phyloP scores from a whole-genome alignment of 2,797 vertebrate species.

The Zenarchopterus dispar region DNA sequence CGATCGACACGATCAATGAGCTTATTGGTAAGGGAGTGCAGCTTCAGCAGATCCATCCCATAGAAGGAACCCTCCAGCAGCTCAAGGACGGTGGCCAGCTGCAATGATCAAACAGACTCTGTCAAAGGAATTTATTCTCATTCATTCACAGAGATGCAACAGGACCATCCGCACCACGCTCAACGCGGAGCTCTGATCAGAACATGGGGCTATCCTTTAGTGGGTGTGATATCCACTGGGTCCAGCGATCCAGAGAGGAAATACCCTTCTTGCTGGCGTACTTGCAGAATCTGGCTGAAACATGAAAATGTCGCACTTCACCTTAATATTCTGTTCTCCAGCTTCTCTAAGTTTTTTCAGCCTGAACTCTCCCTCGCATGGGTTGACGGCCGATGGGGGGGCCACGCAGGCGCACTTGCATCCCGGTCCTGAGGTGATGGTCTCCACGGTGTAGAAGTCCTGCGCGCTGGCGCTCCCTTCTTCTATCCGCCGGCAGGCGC shows the following conservation, averaged over 20 bases:
- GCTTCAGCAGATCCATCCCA: constrained; percentile 92
- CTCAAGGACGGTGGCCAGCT: constrained; percentile 91
- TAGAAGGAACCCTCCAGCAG: constrained; percentile 94
- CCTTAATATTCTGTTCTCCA: constrained; percentile 89
- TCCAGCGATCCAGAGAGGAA: constrained; percentile 16
- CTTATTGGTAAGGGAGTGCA: constrained; percentile 90
- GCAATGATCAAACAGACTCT: constrained; percentile 63
- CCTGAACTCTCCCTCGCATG: constrained; percentile 91
- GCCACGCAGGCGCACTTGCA: constrained; percentile 95
- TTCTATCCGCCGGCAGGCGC: constrained; percentile 87
- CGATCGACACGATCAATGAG: constrained; percentile 89
- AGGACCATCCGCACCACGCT: constrained; percentile 6
- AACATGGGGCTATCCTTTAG: background rate
- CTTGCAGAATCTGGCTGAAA: no score
- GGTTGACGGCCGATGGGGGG: constrained; percentile 90
- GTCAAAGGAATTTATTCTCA: constrained; percentile 44
- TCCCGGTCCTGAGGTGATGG: constrained; percentile 88
- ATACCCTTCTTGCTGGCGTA: no score
- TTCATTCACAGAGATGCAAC: constrained; percentile 29
- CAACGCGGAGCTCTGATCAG: background rate
- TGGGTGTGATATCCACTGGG: constrained; percentile 8
- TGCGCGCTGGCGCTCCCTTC: constrained; percentile 81
- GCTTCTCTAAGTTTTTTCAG: constrained; percentile 89
- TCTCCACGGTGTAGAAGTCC: constrained; percentile 93
- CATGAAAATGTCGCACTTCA: constrained; percentile 62